Conservation (phyloP, 2,888 invertebrate genomes). For the Lochmaea capreae region DNA sequence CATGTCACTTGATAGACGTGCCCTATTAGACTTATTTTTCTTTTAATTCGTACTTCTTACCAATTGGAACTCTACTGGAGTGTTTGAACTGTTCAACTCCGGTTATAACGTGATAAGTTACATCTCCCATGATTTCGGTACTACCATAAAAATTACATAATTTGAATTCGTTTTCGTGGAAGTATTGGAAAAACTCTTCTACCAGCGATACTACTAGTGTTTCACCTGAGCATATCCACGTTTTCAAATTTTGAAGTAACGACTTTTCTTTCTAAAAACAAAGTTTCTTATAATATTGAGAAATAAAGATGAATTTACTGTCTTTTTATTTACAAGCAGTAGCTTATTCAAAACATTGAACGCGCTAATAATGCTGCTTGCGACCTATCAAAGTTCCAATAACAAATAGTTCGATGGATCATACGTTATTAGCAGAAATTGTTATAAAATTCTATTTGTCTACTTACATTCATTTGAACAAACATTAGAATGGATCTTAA, state of each 20-base stretch:
- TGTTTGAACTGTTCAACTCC: constrained; percentile 71
- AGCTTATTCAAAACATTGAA: too few species aligned
- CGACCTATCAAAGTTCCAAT: too few species aligned
- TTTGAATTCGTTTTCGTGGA: constrained; percentile 73
- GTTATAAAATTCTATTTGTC: background rate
- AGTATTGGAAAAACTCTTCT: constrained; percentile 80
- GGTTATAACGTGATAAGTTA: constrained; percentile 80
- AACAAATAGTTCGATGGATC: background rate
- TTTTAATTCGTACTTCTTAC: constrained; percentile 65
- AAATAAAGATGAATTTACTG: too few species aligned
- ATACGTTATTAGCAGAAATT: background rate
- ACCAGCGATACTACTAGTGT: constrained; percentile 78
- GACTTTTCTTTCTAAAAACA: constrained; percentile 65
- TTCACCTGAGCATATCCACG: constrained; percentile 92
- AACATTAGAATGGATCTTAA: constrained; percentile 83
- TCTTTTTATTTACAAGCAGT: too few species aligned
- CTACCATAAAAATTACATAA: constrained; percentile 92
- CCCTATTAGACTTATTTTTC: too few species aligned
- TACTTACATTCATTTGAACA: constrained; percentile 70
- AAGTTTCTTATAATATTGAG: constrained; percentile 3
- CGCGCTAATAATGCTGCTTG: too few species aligned
- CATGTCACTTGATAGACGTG: too few species aligned
- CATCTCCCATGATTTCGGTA: constrained; percentile 93
- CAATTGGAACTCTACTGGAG: constrained; percentile 83
- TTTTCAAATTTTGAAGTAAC: constrained; percentile 72